phyloP scores from a whole-genome alignment of 2,888 invertebrate genomes.

The Aporophyla nigra region DNA sequence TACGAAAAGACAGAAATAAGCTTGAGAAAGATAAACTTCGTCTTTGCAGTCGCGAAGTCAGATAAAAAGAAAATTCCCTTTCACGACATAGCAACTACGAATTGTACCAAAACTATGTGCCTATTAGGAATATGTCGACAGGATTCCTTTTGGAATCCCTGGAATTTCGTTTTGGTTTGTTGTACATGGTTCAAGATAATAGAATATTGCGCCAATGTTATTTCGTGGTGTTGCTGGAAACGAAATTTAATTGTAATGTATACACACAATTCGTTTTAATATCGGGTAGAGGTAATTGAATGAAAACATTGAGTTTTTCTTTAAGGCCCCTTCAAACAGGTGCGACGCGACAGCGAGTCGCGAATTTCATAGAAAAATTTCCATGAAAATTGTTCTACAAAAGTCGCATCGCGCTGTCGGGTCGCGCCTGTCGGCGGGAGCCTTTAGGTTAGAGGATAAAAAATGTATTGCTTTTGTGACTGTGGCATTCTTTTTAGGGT shows the following conservation, averaged over 20 bases:
- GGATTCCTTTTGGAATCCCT: slow-evolving; percentile 41
- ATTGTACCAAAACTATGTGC: slow-evolving; percentile 38
- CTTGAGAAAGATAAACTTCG: not conserved
- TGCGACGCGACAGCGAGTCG: no score
- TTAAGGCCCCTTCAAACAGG: no score
- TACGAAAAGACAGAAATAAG: not conserved
- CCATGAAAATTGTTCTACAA: no score
- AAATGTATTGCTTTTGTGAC: not conserved
- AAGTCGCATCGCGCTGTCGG: no score
- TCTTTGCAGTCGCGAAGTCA: not conserved
- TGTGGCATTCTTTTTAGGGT: not conserved
- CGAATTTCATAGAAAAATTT: no score
- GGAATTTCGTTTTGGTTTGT: slow-evolving; percentile 58
- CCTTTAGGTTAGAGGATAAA: not conserved
- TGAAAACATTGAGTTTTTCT: slow-evolving; percentile 15
- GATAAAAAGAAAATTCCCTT: slow-evolving; percentile 2
- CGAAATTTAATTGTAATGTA: slow-evolving; percentile 27
- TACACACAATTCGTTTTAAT: slow-evolving; percentile 24
- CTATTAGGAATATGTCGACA: slow-evolving; percentile 42
- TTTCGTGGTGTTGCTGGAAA: slow-evolving; percentile 28
- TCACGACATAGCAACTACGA: slow-evolving; percentile 3
- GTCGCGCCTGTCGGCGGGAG: no score
- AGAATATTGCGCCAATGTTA: slow-evolving; percentile 46
- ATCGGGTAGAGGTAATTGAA: slow-evolving; percentile 7
- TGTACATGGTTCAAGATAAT: slow-evolving; percentile 37